These are phyloP conservation scores for Pituophis catenifer DNA, from an alignment of 2,113 vertebrate genomes.

Conservation along the genomic window DNA sequence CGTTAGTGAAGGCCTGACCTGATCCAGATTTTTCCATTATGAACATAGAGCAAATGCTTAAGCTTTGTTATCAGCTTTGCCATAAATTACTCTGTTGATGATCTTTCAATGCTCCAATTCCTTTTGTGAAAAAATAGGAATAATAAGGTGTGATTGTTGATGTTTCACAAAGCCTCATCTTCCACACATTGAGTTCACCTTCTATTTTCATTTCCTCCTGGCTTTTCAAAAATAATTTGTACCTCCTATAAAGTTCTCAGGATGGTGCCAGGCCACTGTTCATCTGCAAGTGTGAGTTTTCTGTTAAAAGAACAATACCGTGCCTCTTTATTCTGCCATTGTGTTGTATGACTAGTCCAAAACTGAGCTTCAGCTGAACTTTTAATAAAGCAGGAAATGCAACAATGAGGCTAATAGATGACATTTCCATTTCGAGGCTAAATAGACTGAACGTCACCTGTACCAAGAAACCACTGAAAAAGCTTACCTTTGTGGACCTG, in stretches of 20 bases:
- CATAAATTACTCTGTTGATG: neutral
- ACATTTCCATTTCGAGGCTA: neutral
- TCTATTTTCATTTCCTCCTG: conserved; percentile 48
- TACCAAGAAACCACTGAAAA: neutral
- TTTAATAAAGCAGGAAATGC: neutral
- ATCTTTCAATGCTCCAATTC: neutral
- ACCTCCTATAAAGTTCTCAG: conserved; percentile 33
- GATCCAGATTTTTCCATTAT: conserved; percentile 6
- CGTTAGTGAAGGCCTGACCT: conserved; percentile 21
- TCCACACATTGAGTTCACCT: conserved; percentile 20
- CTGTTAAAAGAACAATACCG: conserved; percentile 12
- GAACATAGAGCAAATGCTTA: conserved; percentile 29
- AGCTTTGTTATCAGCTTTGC: conserved; percentile 21
- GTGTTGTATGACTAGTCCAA: neutral
- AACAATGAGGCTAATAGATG: neutral
- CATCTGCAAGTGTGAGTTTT: conserved; percentile 32
- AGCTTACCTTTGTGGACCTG: conserved; percentile 4
- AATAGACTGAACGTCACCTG: neutral
- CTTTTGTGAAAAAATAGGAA: neutral
- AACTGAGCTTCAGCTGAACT: conserved; percentile 21
- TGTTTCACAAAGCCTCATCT: neutral
- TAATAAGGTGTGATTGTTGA: neutral
- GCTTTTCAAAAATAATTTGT: conserved; percentile 29
- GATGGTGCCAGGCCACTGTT: conserved; percentile 33
- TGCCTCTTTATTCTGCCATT: neutral